Conservation (phyloP, 1,140 invertebrate genomes). For the Vanessa tameamea region DNA sequence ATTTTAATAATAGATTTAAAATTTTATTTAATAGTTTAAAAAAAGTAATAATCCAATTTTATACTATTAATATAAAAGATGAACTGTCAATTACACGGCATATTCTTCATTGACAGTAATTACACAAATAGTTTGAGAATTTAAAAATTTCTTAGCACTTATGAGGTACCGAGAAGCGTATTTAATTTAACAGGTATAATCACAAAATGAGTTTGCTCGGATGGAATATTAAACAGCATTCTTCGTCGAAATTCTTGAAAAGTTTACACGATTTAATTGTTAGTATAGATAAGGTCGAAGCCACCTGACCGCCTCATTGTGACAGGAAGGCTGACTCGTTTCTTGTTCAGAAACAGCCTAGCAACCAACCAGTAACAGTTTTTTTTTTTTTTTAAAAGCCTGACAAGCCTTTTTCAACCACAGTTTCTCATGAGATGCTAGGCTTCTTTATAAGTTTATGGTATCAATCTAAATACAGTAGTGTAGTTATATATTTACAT, state of each 20-base stretch:
- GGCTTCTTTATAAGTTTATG: neutral
- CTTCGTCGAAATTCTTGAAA: neutral
- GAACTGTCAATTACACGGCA: neutral
- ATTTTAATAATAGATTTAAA: too few species aligned
- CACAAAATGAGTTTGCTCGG: neutral
- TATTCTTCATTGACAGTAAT: neutral
- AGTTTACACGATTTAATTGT: conserved; percentile 2
- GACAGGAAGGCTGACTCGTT: neutral
- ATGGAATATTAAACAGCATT: conserved; percentile 8
- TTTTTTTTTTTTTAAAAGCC: neutral
- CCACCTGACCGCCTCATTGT: neutral
- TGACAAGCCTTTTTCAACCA: neutral
- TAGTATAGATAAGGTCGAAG: conserved; percentile 4
- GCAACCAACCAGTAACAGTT: neutral
- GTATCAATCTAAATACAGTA: neutral
- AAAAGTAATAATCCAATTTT: too few species aligned
- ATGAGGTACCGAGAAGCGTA: neutral
- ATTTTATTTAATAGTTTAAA: too few species aligned
- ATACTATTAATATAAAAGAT: too few species aligned
- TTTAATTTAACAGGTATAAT: neutral
- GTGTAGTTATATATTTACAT: too few species aligned
- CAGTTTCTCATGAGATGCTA: neutral
- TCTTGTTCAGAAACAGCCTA: conserved; percentile 4
- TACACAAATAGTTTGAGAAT: neutral
- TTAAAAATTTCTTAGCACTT: neutral